Percentiles rank a stretch among this genome's conserved stretches.
phyloP scores from a whole-genome alignment of 2,113 vertebrate genomes.

The Gymnarchus niloticus region DNA sequence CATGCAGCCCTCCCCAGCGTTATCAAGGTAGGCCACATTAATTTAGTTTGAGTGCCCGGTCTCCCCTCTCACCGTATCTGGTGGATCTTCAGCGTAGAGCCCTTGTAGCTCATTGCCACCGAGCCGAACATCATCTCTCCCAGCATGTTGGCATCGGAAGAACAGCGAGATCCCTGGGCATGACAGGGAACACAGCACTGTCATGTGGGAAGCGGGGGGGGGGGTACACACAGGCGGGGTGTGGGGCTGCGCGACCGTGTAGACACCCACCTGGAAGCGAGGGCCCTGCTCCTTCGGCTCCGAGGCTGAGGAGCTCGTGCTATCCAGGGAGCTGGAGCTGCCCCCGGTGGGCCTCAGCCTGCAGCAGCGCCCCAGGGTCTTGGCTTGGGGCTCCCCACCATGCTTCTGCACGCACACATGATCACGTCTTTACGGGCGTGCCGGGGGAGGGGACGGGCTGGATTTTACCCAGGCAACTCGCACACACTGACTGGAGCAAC shows the following conservation, averaged over 20 bases:
- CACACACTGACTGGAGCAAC: not conserved
- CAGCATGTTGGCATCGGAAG: constrained; percentile 94
- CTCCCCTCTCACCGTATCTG: constrained; percentile 79
- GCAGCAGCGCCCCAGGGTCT: constrained; percentile 88
- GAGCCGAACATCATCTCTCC: constrained; percentile 99
- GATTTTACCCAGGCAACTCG: not conserved
- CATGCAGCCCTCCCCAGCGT: not conserved
- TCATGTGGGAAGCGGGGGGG: not conserved
- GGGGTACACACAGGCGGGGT: not conserved
- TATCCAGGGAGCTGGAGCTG: constrained; percentile 91
- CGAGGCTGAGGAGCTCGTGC: constrained; percentile 80
- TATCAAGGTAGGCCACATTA: no score
- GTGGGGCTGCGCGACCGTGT: not conserved
- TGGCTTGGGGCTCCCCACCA: constrained; percentile 77
- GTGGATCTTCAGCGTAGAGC: constrained; percentile 95
- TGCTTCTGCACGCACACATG: constrained; percentile 61
- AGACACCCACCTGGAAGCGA: constrained; percentile 78
- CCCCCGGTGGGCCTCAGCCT: constrained; percentile 84
- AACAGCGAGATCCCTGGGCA: constrained; percentile 76
- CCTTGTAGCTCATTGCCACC: constrained; percentile 98
- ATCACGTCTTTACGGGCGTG: not conserved
- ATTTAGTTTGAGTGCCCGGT: no score
- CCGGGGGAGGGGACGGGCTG: not conserved
- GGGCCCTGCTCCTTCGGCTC: constrained; percentile 81
- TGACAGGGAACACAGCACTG: not conserved